Conservation (phyloP, 2,888 invertebrate species). For the Junonia oenone region DNA sequence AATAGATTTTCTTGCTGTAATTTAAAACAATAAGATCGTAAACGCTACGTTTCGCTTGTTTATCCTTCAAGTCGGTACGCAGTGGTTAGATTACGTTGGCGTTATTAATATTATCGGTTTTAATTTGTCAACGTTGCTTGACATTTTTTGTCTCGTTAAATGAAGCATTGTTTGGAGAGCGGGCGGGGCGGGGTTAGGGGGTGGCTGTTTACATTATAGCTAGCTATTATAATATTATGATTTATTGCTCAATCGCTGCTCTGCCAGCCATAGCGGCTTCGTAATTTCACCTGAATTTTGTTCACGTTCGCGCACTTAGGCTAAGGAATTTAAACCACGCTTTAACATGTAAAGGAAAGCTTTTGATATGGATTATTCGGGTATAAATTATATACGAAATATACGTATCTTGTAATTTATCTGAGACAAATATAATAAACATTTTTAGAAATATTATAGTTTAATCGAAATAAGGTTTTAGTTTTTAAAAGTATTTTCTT, state of each 20-base stretch:
- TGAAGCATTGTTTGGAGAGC: conserved; percentile 40
- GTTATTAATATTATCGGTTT: conserved; percentile 29
- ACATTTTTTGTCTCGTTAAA: conserved; percentile 45
- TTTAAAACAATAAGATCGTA: background rate
- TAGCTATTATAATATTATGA: conserved; percentile 73
- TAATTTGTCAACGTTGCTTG: conserved; percentile 37
- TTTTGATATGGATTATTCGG: conserved; percentile 54
- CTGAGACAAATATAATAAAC: background rate
- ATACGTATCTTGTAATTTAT: background rate
- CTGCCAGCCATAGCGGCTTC: conserved; percentile 42
- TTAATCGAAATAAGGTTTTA: background rate
- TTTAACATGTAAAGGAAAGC: conserved; percentile 56
- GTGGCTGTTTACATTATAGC: conserved; percentile 63
- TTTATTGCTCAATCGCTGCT: conserved; percentile 73
- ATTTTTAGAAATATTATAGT: background rate
- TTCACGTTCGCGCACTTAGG: conserved; percentile 50
- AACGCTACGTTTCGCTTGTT: background rate
- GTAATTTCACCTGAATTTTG: conserved; percentile 63
- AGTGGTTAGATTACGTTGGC: background rate
- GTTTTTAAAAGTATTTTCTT: conserved; percentile 4
- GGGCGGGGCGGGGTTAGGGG: conserved; percentile 36
- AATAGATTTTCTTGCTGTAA: background rate
- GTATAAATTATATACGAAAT: conserved; percentile 14
- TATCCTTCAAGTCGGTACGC: background rate
- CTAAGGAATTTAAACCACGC: conserved; percentile 66